phyloP scores from a whole-genome alignment of 64 coral and sea anemone genomes.

The Platygyra sinensis region DNA sequence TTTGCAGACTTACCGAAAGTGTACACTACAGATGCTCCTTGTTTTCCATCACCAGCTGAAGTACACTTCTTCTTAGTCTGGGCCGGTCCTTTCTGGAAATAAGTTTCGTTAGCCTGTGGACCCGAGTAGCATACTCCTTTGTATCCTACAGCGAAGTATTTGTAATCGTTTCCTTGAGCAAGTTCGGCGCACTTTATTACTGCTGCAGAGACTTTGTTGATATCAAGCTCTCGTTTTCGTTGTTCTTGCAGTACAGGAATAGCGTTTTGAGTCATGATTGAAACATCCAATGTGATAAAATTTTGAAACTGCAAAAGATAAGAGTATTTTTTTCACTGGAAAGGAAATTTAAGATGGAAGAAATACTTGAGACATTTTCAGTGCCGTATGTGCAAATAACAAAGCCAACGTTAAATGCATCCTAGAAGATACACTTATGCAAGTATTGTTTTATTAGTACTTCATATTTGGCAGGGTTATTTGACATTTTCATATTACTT shows the following conservation, averaged over 20 bases:
- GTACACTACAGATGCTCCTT: not conserved
- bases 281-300: constrained; percentile 40
- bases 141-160: constrained; percentile 24
- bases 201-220: not conserved
- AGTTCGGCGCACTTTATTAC: constrained; percentile 25
- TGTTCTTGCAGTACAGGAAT: not conserved
- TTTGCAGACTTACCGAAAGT: constrained; percentile 31
- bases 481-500: no score
- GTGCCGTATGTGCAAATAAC: no score
- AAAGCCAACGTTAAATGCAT: no score
- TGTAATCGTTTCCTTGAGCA: constrained; percentile 6
- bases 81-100: not conserved
- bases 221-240: not conserved
- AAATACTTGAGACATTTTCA: not conserved
- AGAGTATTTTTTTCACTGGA: not conserved
- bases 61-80: not conserved
- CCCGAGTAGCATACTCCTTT: constrained; percentile 42
- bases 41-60: constrained; percentile 13
- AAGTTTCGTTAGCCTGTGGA: not conserved
- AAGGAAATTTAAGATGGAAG: not conserved
- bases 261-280: no score
- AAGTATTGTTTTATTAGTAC: no score
- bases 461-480: no score
- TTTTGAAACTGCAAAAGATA: not conserved
- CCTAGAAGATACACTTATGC: no score